A percentile compares a stretch with the other conserved stretches of the same genome.
phyloP scores from a whole-genome alignment of 2,888 invertebrate species.

The Spodoptera littoralis region DNA sequence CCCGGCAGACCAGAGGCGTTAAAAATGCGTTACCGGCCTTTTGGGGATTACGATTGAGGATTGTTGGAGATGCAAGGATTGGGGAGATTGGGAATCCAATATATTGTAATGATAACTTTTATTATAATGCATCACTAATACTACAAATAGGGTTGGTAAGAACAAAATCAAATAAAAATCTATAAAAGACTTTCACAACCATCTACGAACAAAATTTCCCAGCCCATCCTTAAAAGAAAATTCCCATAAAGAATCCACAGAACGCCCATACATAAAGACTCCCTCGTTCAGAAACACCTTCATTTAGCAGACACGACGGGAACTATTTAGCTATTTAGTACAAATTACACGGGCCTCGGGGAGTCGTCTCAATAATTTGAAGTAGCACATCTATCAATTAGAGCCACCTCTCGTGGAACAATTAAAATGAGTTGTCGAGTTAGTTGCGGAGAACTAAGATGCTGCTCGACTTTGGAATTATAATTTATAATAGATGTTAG shows the following conservation, averaged over 20 bases:
- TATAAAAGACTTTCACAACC: too few species aligned
- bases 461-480: constrained; percentile 21
- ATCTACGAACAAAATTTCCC: neutral
- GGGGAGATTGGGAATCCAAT: too few species aligned
- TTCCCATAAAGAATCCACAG: constrained; percentile 30
- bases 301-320: constrained; percentile 31
- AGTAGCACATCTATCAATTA: constrained; percentile 61
- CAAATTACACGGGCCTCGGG: constrained; percentile 58
- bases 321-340: constrained; percentile 60
- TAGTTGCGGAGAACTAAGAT: constrained; percentile 42
- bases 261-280: constrained; percentile 33
- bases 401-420: constrained; percentile 44
- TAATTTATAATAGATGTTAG: constrained; percentile 8
- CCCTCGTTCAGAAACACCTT: constrained; percentile 38
- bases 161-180: too few species aligned
- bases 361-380: constrained; percentile 64
- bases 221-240: neutral
- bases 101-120: too few species aligned
- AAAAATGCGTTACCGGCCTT: too few species aligned
- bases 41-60: too few species aligned
- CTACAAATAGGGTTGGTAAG: too few species aligned
- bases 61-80: too few species aligned
- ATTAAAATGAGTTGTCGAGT: constrained; percentile 57
- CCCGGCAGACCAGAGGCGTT: too few species aligned
- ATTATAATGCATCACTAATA: too few species aligned